phyloP scores from a whole-genome alignment of 2,888 invertebrate species.

The Nycteola revayana region DNA sequence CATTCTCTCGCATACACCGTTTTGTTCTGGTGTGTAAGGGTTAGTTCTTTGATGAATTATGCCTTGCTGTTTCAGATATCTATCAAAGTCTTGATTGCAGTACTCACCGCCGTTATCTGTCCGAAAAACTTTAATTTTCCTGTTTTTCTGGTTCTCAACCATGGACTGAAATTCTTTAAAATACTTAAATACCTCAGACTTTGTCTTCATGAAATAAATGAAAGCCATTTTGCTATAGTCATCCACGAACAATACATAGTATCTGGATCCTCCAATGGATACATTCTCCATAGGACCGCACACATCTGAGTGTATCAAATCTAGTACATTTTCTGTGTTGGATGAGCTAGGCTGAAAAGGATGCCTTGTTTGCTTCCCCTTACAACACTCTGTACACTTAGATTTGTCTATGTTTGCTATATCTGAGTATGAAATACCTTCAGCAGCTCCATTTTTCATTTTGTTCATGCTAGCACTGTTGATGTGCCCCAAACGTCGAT shows the following conservation, averaged over 20 bases:
- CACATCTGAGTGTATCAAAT: slow-evolving; percentile 1
- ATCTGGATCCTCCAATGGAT: slow-evolving; percentile 5
- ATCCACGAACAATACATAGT: slow-evolving; percentile 5
- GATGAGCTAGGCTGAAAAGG: slow-evolving; percentile 30
- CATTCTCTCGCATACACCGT: too few species aligned
- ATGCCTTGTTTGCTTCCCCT: slow-evolving; percentile 34
- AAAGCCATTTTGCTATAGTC: not conserved
- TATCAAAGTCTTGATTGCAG: too few species aligned
- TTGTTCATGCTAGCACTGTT: not conserved
- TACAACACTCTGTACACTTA: slow-evolving; percentile 23
- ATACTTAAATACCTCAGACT: not conserved
- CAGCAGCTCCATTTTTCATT: slow-evolving; percentile 3
- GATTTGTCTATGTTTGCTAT: slow-evolving; percentile 5
- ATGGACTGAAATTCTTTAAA: slow-evolving; percentile 1
- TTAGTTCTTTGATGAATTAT: too few species aligned
- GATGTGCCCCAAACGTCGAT: slow-evolving; percentile 3
- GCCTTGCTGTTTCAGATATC: too few species aligned
- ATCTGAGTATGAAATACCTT: slow-evolving; percentile 1
- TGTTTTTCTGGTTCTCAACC: too few species aligned
- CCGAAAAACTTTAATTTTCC: too few species aligned
- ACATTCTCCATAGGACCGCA: slow-evolving; percentile 6
- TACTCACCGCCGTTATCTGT: too few species aligned
- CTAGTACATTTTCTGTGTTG: too few species aligned
- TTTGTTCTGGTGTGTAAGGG: too few species aligned
- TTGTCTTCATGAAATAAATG: slow-evolving; percentile 4